phyloP scores from a whole-genome alignment of 2,888 invertebrate genomes.

The Muschampia plurimacula region DNA sequence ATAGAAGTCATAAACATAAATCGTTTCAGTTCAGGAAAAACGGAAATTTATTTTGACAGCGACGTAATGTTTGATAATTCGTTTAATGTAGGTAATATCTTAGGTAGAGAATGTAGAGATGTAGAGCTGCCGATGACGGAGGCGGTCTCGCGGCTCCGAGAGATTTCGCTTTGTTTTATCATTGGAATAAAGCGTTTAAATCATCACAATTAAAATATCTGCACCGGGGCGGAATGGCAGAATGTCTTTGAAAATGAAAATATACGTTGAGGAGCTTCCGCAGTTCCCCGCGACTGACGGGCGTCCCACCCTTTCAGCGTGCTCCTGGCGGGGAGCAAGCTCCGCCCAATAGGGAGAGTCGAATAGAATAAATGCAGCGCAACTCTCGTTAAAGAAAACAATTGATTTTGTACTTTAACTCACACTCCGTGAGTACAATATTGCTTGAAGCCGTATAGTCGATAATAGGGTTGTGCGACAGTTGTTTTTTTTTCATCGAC shows the following conservation, averaged over 20 bases:
- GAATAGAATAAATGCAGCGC: constrained; percentile 46
- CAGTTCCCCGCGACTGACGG: constrained; percentile 60
- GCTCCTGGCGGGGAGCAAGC: constrained; percentile 51
- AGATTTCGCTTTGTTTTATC: constrained; percentile 58
- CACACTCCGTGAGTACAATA: constrained; percentile 32
- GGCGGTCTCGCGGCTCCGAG: background rate
- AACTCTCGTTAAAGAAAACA: constrained; percentile 36
- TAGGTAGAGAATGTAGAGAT: background rate
- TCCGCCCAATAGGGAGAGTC: constrained; percentile 53
- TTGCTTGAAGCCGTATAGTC: background rate
- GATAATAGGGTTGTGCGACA: constrained; percentile 64
- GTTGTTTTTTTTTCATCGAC: constrained; percentile 58
- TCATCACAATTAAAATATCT: constrained; percentile 76
- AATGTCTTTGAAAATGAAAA: too few species aligned
- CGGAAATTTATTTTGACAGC: constrained; percentile 16
- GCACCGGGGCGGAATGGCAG: constrained; percentile 56
- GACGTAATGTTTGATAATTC: constrained; percentile 25
- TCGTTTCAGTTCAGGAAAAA: constrained; percentile 12
- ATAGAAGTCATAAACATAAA: constrained; percentile 13
- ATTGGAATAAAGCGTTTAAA: constrained; percentile 64
- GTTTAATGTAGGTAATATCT: background rate
- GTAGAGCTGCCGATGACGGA: background rate
- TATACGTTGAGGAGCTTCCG: too few species aligned
- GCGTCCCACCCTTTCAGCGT: constrained; percentile 61
- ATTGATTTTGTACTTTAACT: constrained; percentile 50